Conservation (phyloP, 2,888 invertebrate genomes). For the Eurytoma californica region DNA sequence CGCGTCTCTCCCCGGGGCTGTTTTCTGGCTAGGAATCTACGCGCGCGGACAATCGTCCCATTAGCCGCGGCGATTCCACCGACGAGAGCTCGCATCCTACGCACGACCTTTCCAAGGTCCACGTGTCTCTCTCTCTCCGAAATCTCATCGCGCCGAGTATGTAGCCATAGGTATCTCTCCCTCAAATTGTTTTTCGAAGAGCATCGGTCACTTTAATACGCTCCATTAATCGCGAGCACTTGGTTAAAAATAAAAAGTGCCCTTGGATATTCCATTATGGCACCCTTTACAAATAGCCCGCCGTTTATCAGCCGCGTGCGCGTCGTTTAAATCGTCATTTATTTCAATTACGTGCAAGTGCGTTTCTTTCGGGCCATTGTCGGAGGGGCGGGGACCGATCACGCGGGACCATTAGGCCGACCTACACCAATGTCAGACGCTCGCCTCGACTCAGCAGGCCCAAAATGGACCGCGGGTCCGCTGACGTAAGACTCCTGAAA, state of each 20-base stretch:
- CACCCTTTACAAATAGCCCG: slow-evolving; percentile 4
- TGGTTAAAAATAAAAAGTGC: not conserved
- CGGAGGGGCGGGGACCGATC: not conserved
- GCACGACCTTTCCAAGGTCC: slow-evolving; percentile 64
- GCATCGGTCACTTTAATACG: not conserved
- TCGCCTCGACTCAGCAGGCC: too few species aligned
- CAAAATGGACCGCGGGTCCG: too few species aligned
- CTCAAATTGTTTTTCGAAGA: not conserved
- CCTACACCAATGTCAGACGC: slow-evolving; percentile 16
- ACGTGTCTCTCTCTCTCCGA: too few species aligned
- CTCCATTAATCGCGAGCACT: slow-evolving; percentile 7
- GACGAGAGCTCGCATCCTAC: slow-evolving; percentile 59
- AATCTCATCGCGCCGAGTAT: not conserved
- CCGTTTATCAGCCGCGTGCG: slow-evolving; percentile 1
- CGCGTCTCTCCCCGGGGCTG: slow-evolving; percentile 57
- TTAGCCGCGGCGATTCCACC: slow-evolving; percentile 69
- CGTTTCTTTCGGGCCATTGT: slow-evolving; percentile 6
- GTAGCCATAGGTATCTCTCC: not conserved
- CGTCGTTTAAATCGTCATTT: slow-evolving; percentile 21
- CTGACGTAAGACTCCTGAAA: not conserved
- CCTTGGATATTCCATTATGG: not conserved
- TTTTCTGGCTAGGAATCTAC: slow-evolving; percentile 65
- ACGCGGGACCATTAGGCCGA: slow-evolving; percentile 9
- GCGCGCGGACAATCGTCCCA: slow-evolving; percentile 69
- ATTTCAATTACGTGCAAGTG: slow-evolving; percentile 21